Base-by-base conservation (phyloP, 2,113 vertebrate species). In the Etia nguti region DNA sequence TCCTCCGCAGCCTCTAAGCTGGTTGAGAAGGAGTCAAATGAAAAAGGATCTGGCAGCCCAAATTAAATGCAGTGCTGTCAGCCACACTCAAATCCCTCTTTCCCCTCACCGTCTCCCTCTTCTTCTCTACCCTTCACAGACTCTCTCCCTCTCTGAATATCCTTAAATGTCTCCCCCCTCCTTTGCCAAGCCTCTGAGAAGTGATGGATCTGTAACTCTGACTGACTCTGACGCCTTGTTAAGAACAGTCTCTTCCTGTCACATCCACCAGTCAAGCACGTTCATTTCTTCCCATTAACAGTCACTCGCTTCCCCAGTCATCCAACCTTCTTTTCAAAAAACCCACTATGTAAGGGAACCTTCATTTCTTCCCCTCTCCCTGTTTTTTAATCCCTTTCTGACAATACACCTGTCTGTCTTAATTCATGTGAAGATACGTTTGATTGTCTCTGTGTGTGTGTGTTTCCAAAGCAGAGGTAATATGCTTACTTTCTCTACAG, bases 191-290 rank as follows among this genome's bases (percentile, higher is more conserved):
- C 91, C 84, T 92, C 89, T 86, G 90, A 93, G 88, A 92, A 90
- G 93, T 96, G 96, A 96, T 96, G 96, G 95, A 96, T 96, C 94
- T 94, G 94, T 95, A 96, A 95, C 95, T 95, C 93, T 94, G 94
- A 96, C 94, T 94, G 95, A 96, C 95, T 96, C 92, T 96, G 95
- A 96, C 90, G 93, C 94, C 96, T 96, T 96, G 95, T 96, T 96
- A 96, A 96, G 94, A 95, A 95, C 92, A 95, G 94, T 96, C 94
- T 95, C 94, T 96, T 93, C 90, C 93, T 94, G 95, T 96, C 96
- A 96, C 94, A 96, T 96, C 95, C 94, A 90, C 93, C 95, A 95
- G 94, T 94, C 94, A 92, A 92, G 88, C 90, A 34, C 91, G 94
- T 95, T 96, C 95, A 95, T 96, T 96, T 95, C 95, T 94, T 93